phyloP scores from a whole-genome alignment of 1,140 invertebrate species.

The Apis mellifera region DNA sequence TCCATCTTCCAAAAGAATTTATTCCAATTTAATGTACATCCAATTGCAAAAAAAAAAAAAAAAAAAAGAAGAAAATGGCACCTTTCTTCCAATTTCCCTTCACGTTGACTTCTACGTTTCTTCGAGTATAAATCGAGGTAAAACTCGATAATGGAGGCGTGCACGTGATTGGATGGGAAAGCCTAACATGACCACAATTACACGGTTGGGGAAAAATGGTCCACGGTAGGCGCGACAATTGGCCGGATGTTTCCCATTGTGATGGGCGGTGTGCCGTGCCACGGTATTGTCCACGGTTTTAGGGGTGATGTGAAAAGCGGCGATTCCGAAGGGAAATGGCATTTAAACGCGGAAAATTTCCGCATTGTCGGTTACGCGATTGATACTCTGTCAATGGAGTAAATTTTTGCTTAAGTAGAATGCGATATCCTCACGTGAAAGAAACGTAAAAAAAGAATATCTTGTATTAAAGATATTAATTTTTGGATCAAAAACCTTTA shows the following conservation, averaged over 20 bases:
- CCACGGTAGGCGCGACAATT: conserved; percentile 74
- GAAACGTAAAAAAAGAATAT: too few species aligned
- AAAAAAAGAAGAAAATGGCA: not conserved
- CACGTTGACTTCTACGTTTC: conserved; percentile 23
- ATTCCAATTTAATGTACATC: not conserved
- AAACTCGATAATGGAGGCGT: conserved; percentile 35
- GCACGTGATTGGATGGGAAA: conserved; percentile 42
- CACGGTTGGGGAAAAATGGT: conserved; percentile 47
- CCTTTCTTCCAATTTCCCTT: not conserved
- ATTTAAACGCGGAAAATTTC: conserved; percentile 60
- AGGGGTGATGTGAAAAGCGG: conserved; percentile 66
- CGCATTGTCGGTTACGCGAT: conserved; percentile 52
- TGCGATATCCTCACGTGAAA: conserved; percentile 4
- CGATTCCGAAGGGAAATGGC: conserved; percentile 67
- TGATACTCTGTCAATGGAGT: conserved; percentile 20
- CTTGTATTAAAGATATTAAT: too few species aligned
- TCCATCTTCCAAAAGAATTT: not conserved
- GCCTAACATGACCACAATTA: conserved; percentile 67
- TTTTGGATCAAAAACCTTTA: too few species aligned
- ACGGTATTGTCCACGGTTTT: conserved; percentile 69
- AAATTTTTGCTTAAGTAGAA: conserved; percentile 30
- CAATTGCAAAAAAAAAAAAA: too few species aligned
- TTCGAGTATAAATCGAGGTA: conserved; percentile 36
- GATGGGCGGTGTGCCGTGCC: conserved; percentile 66
- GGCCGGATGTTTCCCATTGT: conserved; percentile 79